Conservation (phyloP, 2,797 vertebrate species). For the Octomys mimax region DNA sequence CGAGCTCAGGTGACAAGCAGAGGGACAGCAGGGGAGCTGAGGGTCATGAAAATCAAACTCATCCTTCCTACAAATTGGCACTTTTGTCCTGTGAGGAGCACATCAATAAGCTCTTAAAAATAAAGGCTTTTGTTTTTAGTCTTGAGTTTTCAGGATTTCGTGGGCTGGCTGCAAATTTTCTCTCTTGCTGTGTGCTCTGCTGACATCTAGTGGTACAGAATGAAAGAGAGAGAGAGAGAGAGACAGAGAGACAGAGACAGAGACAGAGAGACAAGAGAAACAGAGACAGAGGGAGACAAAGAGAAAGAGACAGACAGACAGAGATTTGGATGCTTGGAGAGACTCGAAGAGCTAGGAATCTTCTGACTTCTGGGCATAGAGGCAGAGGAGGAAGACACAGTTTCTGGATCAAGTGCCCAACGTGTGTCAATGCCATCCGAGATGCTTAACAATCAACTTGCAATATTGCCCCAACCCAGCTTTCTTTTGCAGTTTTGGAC, state of each 20-base stretch:
- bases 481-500: not conserved
- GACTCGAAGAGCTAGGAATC: not conserved
- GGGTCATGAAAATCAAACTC: not conserved
- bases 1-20: too few relatives aligned
- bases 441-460: not conserved
- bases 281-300: not conserved
- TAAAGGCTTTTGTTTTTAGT: not conserved
- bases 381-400: fast-evolving
- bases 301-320: not conserved
- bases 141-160: not conserved
- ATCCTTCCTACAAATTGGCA: fast-evolving
- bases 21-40: not conserved
- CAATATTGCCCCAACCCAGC: not conserved
- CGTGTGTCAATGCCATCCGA: not conserved
- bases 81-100: fast-evolving
- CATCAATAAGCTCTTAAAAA: fast-evolving
- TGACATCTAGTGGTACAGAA: not conserved
- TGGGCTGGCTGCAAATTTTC: fast-evolving
- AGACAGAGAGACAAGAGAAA: not conserved
- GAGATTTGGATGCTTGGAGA: not conserved
- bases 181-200: not conserved
- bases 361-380: not conserved
- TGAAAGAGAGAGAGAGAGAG: not conserved
- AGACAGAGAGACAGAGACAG: too few relatives aligned
- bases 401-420: too few relatives aligned